A percentile compares a stretch with the other conserved stretches of the same genome.
Evolutionary conservation across 2,888 invertebrate species (phyloP).

Genomic region (Drosophila villosipedis): DNA sequence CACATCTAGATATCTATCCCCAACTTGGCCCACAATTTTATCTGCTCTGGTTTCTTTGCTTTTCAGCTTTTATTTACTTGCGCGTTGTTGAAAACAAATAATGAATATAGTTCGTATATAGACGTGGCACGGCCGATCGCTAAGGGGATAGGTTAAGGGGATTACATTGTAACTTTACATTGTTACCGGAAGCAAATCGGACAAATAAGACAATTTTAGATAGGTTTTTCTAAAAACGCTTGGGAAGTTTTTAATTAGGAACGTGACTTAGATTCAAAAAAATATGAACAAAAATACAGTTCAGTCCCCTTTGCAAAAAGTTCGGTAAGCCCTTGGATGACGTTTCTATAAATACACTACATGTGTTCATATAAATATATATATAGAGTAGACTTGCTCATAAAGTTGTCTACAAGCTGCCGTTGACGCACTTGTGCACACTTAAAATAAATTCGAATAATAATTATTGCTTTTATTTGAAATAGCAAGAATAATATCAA

Average conservation of each 20-base stretch:
- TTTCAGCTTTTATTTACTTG: conserved; percentile 36
- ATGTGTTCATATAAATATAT: neutral
- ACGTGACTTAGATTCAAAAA: neutral
- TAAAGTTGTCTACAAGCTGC: neutral
- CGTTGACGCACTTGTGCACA: neutral
- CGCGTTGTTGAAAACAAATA: conserved; percentile 42
- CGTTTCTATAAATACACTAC: neutral
- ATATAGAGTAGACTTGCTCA: neutral
- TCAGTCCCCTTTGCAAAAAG: neutral
- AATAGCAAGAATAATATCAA: neutral
- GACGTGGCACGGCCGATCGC: neutral
- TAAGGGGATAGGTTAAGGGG: neutral
- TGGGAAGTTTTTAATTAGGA: neutral
- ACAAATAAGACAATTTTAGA: neutral
- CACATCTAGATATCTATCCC: conserved; percentile 20
- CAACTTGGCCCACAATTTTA: conserved; percentile 35
- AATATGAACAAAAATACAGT: neutral
- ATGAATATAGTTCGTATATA: conserved; percentile 17
- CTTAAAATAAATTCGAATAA: neutral
- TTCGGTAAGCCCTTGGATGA: neutral
- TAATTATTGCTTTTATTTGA: neutral
- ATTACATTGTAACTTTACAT: neutral
- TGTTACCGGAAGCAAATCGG: neutral
- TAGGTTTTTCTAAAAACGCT: neutral
- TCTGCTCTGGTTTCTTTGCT: conserved; percentile 35